Percentiles rank a stretch among this genome's conserved stretches.
Conservation (phyloP, 2,888 invertebrate genomes). For the Mythimna ferrago region DNA sequence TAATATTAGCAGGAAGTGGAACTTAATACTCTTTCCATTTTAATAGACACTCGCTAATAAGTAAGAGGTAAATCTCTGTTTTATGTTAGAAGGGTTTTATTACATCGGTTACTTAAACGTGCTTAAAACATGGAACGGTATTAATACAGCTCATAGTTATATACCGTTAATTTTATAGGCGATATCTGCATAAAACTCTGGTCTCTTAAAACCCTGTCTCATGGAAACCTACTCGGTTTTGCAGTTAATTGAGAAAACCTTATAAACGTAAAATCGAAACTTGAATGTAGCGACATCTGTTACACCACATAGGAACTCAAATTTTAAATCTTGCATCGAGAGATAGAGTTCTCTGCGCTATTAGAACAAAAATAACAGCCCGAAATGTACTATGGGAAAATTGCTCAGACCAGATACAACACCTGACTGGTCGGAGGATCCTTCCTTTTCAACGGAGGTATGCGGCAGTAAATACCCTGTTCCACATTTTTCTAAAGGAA, state of each 20-base stretch:
- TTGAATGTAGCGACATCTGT: too few species aligned
- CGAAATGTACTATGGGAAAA: too few species aligned
- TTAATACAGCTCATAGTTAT: constrained; percentile 30
- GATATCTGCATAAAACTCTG: constrained; percentile 8
- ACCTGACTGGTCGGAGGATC: too few species aligned
- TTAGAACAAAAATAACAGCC: too few species aligned
- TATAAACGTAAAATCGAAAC: neutral
- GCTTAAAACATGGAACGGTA: constrained; percentile 26
- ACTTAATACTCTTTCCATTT: neutral
- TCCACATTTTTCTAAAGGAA: neutral
- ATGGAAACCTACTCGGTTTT: neutral
- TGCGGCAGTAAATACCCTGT: too few species aligned
- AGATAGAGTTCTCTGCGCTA: too few species aligned
- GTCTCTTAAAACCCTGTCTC: constrained; percentile 2
- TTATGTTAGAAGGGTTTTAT: constrained; percentile 3
- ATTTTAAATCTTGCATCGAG: too few species aligned
- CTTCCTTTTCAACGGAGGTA: too few species aligned
- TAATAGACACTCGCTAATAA: neutral
- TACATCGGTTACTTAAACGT: constrained; percentile 15
- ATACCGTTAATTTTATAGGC: constrained; percentile 27
- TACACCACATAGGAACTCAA: too few species aligned
- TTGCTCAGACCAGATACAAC: too few species aligned
- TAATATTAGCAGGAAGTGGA: neutral
- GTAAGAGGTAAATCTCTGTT: neutral
- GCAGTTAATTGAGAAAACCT: neutral